phyloP scores from a whole-genome alignment of 2,113 vertebrate genomes.

The Clupea harengus region DNA sequence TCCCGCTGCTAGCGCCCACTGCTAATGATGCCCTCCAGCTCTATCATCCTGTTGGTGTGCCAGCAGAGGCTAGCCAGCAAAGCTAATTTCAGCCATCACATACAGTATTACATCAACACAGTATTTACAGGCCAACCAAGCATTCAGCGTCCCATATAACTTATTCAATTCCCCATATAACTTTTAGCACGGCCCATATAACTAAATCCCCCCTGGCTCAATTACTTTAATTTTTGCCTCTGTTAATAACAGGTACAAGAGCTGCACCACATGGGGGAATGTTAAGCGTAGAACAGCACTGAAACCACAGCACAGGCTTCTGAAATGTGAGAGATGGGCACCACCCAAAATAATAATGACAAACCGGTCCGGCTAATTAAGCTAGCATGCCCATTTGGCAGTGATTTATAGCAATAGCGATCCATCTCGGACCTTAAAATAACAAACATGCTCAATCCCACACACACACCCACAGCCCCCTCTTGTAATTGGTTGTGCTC shows the following conservation, averaged over 20 bases:
- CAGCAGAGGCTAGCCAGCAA: background rate
- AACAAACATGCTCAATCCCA: conserved; percentile 18
- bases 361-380: conserved; percentile 18
- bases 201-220: conserved; percentile 13
- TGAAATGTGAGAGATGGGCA: conserved; percentile 24
- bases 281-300: background rate
- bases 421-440: conserved; percentile 12
- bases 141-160: background rate
- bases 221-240: conserved; percentile 16
- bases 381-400: conserved; percentile 33
- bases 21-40: conserved; percentile 5
- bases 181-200: conserved; percentile 15
- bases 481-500: conserved; percentile 23
- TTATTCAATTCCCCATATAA: conserved; percentile 7
- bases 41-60: background rate
- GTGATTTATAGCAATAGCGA: conserved; percentile 32
- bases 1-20: background rate
- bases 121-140: conserved; percentile 11
- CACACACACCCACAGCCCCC: background rate
- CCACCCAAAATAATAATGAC: conserved; percentile 26
- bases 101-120: conserved; percentile 13
- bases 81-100: conserved; percentile 4
- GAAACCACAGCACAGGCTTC: background rate
- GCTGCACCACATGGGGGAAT: background rate
- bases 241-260: background rate